A percentile compares a stretch with the other conserved stretches of the same genome.
These are phyloP conservation scores for Scaptomyza pallida DNA, from an alignment of 1,140 invertebrate species.

Conservation along the genomic window DNA sequence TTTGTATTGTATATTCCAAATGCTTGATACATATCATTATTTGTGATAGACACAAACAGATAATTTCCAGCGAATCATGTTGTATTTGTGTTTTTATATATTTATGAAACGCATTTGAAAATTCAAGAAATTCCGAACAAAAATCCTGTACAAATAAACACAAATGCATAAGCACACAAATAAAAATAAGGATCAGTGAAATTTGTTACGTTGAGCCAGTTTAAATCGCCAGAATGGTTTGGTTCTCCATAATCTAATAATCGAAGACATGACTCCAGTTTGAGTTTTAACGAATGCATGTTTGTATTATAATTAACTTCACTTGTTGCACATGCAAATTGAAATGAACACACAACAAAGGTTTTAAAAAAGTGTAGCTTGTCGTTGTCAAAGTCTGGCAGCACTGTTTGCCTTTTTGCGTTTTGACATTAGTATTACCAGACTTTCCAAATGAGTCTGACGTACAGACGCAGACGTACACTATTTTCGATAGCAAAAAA, in stretches of 20 bases:
- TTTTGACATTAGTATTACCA: conserved; percentile 51
- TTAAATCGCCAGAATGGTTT: conserved; percentile 13
- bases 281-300: conserved; percentile 51
- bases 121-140: conserved; percentile 67
- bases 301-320: conserved; percentile 11
- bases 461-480: conserved; percentile 55
- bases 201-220: conserved; percentile 57
- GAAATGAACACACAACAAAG: conserved; percentile 42
- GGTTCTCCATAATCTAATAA: conserved; percentile 19
- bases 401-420: conserved; percentile 1
- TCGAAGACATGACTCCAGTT: conserved; percentile 48
- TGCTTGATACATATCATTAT: conserved; percentile 70
- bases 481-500: conserved; percentile 72
- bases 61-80: conserved; percentile 50
- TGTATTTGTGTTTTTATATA: conserved; percentile 31
- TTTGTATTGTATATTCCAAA: conserved; percentile 63
- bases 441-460: conserved; percentile 42
- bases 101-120: conserved; percentile 54
- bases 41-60: conserved; percentile 73
- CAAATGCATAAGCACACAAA: conserved; percentile 8
- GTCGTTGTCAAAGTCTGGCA: conserved; percentile 21
- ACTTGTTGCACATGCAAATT: conserved; percentile 37
- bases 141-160: conserved; percentile 55
- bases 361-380: conserved; percentile 62
- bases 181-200: not conserved